These are phyloP conservation scores for Lysiphlebus fabarum DNA, from an alignment of 1,140 invertebrate species.

Conservation along the genomic window DNA sequence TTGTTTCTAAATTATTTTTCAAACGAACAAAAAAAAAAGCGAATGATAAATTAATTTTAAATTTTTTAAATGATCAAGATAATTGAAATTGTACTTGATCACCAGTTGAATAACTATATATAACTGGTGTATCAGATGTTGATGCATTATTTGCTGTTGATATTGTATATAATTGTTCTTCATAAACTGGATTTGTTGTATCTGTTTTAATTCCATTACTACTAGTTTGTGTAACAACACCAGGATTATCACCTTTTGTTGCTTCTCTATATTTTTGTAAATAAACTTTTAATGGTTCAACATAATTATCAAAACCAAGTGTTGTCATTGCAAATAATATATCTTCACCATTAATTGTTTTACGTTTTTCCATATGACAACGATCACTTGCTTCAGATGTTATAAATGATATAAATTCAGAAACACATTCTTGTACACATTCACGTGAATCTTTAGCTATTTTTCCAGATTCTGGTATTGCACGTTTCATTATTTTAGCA, in stretches of 20 bases:
- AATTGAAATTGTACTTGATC: constrained; percentile 55
- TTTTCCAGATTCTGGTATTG: constrained; percentile 94
- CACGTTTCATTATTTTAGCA: constrained; percentile 98
- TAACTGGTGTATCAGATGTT: constrained; percentile 51
- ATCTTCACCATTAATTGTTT: constrained; percentile 99
- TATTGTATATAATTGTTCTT: constrained; percentile 52
- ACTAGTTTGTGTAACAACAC: constrained; percentile 25
- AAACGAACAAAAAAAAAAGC: constrained; percentile 1
- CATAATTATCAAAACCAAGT: constrained; percentile 97
- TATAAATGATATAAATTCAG: constrained; percentile 99
- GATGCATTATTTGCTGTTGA: constrained; percentile 41
- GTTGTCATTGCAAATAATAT: constrained; percentile 95
- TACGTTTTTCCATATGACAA: constrained; percentile 96
- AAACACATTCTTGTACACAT: constrained; percentile 99
- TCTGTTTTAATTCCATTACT: constrained; percentile 46
- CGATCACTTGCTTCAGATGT: constrained; percentile 97
- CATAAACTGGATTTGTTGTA: constrained; percentile 40
- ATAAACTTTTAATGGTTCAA: constrained; percentile 94
- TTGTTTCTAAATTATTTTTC: background rate
- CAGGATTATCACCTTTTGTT: constrained; percentile 52
- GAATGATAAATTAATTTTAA: background rate
- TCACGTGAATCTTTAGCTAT: constrained; percentile 99
- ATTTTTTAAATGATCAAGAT: constrained; percentile 39
- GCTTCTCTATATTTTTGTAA: constrained; percentile 95
- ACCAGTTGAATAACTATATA: constrained; percentile 49